Evolutionary conservation across 2,888 invertebrate species (phyloP).

Genomic region (Trissonchulus sp.): DNA sequence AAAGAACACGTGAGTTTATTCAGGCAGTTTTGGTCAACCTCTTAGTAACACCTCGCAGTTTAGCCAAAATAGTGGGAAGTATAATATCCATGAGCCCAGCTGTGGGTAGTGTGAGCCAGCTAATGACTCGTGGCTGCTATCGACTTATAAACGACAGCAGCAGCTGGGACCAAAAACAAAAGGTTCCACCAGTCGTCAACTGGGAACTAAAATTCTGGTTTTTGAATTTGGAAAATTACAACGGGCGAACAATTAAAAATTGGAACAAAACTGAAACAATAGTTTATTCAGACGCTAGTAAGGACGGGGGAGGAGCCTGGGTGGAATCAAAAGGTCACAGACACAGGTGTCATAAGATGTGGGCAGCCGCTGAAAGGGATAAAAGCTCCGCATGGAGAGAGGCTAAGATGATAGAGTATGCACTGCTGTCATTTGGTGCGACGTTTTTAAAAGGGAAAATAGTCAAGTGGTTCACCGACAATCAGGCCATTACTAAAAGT

Average conservation of each 20-base stretch:
- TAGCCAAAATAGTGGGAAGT: not conserved
- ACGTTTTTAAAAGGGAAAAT: not conserved
- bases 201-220: not conserved
- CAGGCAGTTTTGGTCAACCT: not conserved
- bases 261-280: not conserved
- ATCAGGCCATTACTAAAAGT: not conserved
- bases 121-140: slow-evolving; percentile 1
- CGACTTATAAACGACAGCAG: not conserved
- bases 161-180: not conserved
- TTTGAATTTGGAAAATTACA: not conserved
- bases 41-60: not conserved
- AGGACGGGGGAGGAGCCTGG: not conserved
- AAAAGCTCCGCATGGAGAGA: not conserved
- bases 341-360: not conserved
- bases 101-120: not conserved
- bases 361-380: not conserved
- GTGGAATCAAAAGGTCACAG: not conserved
- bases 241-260: not conserved
- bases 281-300: not conserved
- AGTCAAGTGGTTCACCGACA: not conserved
- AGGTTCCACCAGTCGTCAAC: not conserved
- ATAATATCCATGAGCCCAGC: not conserved
- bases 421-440: not conserved
- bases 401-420: not conserved
- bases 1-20: not conserved